Evolutionary conservation across 2,113 vertebrate genomes (phyloP), one percentile per base, ranked within the genome.

Genomic region (Hippocampus abdominalis): DNA sequence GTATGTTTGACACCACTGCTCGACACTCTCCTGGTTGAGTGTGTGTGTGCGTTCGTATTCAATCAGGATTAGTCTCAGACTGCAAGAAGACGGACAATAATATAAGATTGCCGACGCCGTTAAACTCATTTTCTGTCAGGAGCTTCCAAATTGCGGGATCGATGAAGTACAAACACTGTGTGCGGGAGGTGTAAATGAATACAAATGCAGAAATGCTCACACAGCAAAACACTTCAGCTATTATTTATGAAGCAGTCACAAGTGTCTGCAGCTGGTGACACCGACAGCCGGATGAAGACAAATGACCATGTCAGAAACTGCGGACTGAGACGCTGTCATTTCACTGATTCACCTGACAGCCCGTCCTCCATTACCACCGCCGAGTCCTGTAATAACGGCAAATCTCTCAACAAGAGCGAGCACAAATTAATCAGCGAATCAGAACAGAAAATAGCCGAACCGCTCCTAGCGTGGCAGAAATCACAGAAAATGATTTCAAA

Each of bases 201-300:
- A 54, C 44, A 44, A 54, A 56, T 36, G 46, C 66, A 61, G 63
- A 16, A 3, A 29, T 74, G 60, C 29, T 16, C 68, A 65, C 60
- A 60, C 57, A 69, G 71, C 68, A 79, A 82, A 80, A 79, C 61
- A 76, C 77, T 53, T 65, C 66, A 9, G 27, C 69, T 76, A 18
- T 57, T 57, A 59, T 60, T 60, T 60, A 62, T 70, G 39, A 78
- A 75, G 63, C 69, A 54, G 32, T 60, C 48, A 51, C 53, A 29
- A 68, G 29, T 59, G 62, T 78, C 42, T 72, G 81, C 63, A 25
- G 81, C 74, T 75, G 7, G 71, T 82, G 83, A 81, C 88, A 86
- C 78, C 77, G 72, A 78, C 76, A 73, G 75, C 70, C 82, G 70
- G 81, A 90, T 88, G 88, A 90, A 89, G 89, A 90, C 82, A 87